A percentile compares a stretch with the other conserved stretches of the same genome.
Evolutionary conservation across 1,140 invertebrate genomes (phyloP).

Genomic region (Mactra quadrangularis): DNA sequence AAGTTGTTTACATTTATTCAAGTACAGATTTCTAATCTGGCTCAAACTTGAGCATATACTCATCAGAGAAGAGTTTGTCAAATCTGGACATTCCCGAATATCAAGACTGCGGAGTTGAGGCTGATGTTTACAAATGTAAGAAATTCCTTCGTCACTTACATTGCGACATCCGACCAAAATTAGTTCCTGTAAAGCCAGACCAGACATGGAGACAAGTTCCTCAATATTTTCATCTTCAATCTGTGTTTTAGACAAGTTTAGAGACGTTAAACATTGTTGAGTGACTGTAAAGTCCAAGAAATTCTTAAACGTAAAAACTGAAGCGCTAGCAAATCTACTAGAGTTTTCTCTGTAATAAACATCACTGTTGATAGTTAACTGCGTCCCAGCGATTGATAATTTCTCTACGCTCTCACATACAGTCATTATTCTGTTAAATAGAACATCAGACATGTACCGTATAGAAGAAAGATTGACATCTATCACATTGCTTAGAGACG

Average conservation of each 20-base stretch:
- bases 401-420: conserved; percentile 86
- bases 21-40: conserved; percentile 66
- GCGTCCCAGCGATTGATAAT: conserved; percentile 87
- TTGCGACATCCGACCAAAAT: conserved; percentile 88
- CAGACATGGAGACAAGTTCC: conserved; percentile 84
- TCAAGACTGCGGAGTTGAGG: conserved; percentile 86
- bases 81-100: conserved; percentile 86
- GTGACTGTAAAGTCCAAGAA: conserved; percentile 86
- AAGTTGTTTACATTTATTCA: conserved; percentile 84
- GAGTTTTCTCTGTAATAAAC: conserved; percentile 86
- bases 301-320: conserved; percentile 89
- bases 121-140: conserved; percentile 86
- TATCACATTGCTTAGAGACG: conserved; percentile 86
- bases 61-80: conserved; percentile 87
- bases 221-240: conserved; percentile 87
- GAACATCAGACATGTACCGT: conserved; percentile 89
- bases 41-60: conserved; percentile 86
- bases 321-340: conserved; percentile 86
- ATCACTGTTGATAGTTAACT: conserved; percentile 88
- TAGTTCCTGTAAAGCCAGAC: conserved; percentile 86
- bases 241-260: conserved; percentile 88
- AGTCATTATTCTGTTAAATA: conserved; percentile 88
- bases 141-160: conserved; percentile 87
- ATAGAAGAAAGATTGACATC: conserved; percentile 87
- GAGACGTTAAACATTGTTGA: conserved; percentile 86